Evolutionary conservation across 2,888 invertebrate genomes (phyloP), one percentile per base, ranked within the genome.

Genomic region (Encarsia formosa): DNA sequence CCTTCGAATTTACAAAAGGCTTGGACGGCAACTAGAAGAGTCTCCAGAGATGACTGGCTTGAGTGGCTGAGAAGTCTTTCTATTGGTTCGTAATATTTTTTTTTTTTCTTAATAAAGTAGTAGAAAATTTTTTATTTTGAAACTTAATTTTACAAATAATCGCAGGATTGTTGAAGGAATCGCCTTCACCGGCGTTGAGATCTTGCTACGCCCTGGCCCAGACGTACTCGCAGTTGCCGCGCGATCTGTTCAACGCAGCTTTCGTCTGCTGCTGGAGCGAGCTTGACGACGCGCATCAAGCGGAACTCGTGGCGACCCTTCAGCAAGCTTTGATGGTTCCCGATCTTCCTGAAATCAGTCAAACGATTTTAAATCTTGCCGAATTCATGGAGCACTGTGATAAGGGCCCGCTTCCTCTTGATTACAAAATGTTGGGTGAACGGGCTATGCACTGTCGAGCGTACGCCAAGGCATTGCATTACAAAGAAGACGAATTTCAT

Each of bases 321-420:
- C 88, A 92, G 63, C 88, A 91, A 68, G 98, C 98, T 0, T 76
- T 99, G 6, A 85, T 86, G 53, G 92, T 95, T 0, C 92, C 93
- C 4, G 96, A 96, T 68, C 85, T 96, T 48, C 94, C 96, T 0
- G 97, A 98, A 72, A 87, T 97, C 38, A 96, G 95, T 0, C 97
- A 97, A 67, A 94, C 95, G 0, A 89, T 98, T 56, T 79, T 99
- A 13, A 99, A 99, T 77, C 78, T 99, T 57, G 97, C 97, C 0
- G 99, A 99, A 74, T 99, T 99, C 67, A 97, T 99, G 95, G 99
- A 99, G 66, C 99, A 99, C 70, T 98, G 97, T 67, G 98, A 99
- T 67, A 88, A 92, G 68, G 96, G 96, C 20, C 89, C 96, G 0
- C 76, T 99, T 56, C 96, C 97, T 0, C 81, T 99, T 54, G 87